Evolutionary conservation across 2,113 vertebrate genomes (phyloP), one percentile per base, ranked within the genome.

Genomic region (Bufo gargarizans): DNA sequence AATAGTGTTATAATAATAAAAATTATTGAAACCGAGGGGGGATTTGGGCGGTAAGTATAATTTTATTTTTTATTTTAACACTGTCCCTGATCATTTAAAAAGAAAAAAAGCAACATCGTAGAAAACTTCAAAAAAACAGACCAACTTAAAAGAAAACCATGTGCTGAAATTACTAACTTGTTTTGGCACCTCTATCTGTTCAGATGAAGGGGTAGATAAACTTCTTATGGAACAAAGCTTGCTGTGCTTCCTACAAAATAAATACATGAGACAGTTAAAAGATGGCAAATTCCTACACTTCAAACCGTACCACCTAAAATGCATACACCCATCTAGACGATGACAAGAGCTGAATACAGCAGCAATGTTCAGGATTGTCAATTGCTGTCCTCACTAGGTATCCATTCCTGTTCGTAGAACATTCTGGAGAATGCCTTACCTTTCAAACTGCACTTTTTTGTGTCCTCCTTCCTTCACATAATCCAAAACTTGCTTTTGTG

Each of bases 401-500:
- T 63, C 0, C 63, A 45, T 0, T 17, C 13, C 4, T 61, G 13
- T 19, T 16, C 33, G 33, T 33, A 33, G 33, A 33, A 33, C 33
- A 33, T 33, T 33, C 33, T 33, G 56, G 83, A 49, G 53, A 55
- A 84, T n/a, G 5, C 83, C 94, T 97, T 92, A 99, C 99, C 99
- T 98, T 91, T 99, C 96, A 93, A 99, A 99, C 9, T 97, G 98
- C 76, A 98, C 96, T 93, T 98, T 99, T 92, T 98, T 99, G 93
- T 98, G 97, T 90, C 98, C 97, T 13, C 97, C 97, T 93, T 99
- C 98, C 92, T 94, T 98, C 89, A 99, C 97, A 2, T 97, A 98
- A 94, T 99, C 98, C 82, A 99, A 97, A 93, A 99, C 97, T 92
- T 99, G 99, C 95, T 99, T 99, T 95, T 99, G 99, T 77, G 99